Percentiles rank a stretch among this genome's conserved stretches.
These are phyloP conservation scores for Physeter macrocephalus DNA, from an alignment of 2,113 vertebrate species.

Conservation along the genomic window DNA sequence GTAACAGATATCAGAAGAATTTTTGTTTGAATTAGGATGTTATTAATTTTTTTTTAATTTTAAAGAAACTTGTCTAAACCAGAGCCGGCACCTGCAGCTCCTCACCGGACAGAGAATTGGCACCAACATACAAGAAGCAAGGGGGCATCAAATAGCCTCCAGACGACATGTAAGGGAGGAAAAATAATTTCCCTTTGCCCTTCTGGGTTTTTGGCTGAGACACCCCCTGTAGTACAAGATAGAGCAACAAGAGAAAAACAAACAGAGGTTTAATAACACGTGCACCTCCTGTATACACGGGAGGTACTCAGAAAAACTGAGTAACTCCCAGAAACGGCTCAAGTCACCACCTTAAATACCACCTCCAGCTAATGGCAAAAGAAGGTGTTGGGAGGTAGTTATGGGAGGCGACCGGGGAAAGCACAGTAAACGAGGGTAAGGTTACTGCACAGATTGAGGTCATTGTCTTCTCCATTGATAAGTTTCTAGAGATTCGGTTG, in stretches of 20 bases:
- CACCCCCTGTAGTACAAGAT: neutral
- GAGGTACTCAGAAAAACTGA: neutral
- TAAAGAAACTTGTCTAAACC: neutral
- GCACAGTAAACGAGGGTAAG: neutral
- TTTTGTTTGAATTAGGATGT: neutral
- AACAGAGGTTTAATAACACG: neutral
- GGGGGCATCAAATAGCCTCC: neutral
- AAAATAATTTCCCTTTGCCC: neutral
- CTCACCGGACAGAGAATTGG: neutral
- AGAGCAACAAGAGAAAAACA: neutral
- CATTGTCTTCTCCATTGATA: neutral
- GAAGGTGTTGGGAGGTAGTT: neutral
- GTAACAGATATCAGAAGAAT: conserved; percentile 7
- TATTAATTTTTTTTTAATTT: neutral
- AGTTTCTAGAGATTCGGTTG: neutral
- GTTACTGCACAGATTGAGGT: neutral
- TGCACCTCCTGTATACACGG: neutral
- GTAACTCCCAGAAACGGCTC: neutral
- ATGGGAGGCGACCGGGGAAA: neutral
- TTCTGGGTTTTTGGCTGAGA: neutral
- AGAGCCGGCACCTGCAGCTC: neutral
- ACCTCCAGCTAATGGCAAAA: neutral
- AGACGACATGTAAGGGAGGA: neutral
- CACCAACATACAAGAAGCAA: neutral
- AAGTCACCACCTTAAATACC: neutral